Percentiles rank a stretch among this genome's conserved stretches.
These are phyloP conservation scores for Argyresthia albistria DNA, from an alignment of 2,888 invertebrate species.

Conservation along the genomic window DNA sequence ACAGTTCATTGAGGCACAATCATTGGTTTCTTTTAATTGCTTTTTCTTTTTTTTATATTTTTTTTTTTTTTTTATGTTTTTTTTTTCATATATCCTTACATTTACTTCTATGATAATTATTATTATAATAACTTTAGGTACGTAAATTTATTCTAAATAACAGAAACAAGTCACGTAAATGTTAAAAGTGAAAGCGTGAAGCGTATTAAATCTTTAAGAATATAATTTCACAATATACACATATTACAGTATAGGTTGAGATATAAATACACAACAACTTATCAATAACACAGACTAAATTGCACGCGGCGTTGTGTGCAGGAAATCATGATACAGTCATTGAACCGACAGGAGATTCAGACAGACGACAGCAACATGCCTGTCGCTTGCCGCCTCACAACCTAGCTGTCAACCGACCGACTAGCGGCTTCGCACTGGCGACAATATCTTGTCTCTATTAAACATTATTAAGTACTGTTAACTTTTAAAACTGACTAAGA, in stretches of 20 bases:
- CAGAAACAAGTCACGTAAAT: slow-evolving; percentile 70
- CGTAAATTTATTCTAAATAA: slow-evolving; percentile 72
- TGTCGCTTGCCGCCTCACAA: slow-evolving; percentile 39
- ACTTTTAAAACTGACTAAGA: slow-evolving; percentile 61
- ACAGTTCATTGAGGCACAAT: slow-evolving; percentile 73
- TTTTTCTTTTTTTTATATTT: slow-evolving; percentile 42
- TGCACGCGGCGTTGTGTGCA: slow-evolving; percentile 67
- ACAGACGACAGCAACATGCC: slow-evolving; percentile 12
- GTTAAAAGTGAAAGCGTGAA: slow-evolving; percentile 69
- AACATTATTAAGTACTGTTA: slow-evolving; percentile 65
- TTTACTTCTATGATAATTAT: slow-evolving; percentile 56
- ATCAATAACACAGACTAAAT: slow-evolving; percentile 71
- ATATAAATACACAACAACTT: slow-evolving; percentile 71
- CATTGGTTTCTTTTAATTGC: slow-evolving; percentile 71
- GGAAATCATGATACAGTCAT: slow-evolving; percentile 63
- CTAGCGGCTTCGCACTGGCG: slow-evolving; percentile 10
- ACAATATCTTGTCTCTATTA: slow-evolving; percentile 51
- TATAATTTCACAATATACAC: slow-evolving; percentile 70
- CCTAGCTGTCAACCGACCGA: slow-evolving; percentile 26
- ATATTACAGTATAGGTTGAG: slow-evolving; percentile 66
- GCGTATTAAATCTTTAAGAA: slow-evolving; percentile 67
- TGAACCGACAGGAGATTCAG: slow-evolving; percentile 68
- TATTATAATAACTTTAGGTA: slow-evolving; percentile 67
- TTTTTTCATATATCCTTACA: slow-evolving; percentile 25
- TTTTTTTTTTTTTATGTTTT: slow-evolving; percentile 26